Evolutionary conservation across 2,797 vertebrate genomes (phyloP).

Genomic region (Amblyraja radiata): DNA sequence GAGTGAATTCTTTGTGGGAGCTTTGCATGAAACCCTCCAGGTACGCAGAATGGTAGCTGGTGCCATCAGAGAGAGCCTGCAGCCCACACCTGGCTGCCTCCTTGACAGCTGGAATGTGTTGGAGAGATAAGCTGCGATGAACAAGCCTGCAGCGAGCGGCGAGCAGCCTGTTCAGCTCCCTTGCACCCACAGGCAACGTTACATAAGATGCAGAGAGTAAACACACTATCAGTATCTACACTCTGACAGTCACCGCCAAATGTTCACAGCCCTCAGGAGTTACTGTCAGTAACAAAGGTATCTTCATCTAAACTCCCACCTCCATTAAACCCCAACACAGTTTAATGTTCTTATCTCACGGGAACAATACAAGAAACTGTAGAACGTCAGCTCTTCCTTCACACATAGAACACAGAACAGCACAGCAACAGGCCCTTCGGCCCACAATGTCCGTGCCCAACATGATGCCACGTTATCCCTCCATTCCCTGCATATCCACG

Average conservation of each 20-base stretch:
- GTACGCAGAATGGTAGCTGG: neutral
- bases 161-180: neutral
- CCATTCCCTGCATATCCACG: too few species aligned
- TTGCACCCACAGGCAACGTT: neutral
- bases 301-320: neutral
- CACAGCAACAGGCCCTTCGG: too few species aligned
- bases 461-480: too few species aligned
- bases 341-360: neutral
- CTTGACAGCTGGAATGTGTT: neutral
- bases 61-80: neutral
- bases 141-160: neutral
- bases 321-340: too few species aligned
- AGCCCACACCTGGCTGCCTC: neutral
- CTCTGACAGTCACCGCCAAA: neutral
- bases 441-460: too few species aligned
- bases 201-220: neutral
- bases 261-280: neutral
- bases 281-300: neutral
- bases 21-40: neutral
- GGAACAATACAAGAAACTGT: neutral
- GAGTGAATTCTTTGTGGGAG: neutral
- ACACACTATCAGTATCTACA: neutral
- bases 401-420: too few species aligned
- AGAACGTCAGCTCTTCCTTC: neutral
- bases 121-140: neutral